Conservation (phyloP, 2,888 invertebrate species). For the Abrostola tripartita region DNA sequence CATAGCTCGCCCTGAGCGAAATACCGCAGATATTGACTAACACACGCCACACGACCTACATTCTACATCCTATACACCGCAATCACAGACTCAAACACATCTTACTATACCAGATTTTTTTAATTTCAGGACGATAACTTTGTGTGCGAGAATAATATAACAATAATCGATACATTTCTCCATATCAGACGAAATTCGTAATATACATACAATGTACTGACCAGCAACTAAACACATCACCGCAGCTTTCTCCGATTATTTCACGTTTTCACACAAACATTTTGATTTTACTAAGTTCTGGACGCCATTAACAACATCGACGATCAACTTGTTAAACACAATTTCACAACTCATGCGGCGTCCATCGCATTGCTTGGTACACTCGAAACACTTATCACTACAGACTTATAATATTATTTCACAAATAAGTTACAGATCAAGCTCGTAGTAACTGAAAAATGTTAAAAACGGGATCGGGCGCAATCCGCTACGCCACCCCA, state of each 20-base stretch:
- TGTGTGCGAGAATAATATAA: slow-evolving; percentile 12
- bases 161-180: slow-evolving; percentile 42
- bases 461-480: slow-evolving; percentile 66
- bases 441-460: slow-evolving; percentile 69
- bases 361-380: slow-evolving; percentile 39
- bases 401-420: slow-evolving; percentile 63
- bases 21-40: slow-evolving; percentile 73
- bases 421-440: slow-evolving; percentile 77
- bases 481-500: slow-evolving; percentile 71
- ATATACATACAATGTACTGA: slow-evolving; percentile 60
- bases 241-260: slow-evolving; percentile 63
- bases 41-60: slow-evolving; percentile 64
- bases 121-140: slow-evolving; percentile 31
- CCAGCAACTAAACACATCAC: slow-evolving; percentile 75
- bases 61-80: slow-evolving; percentile 41
- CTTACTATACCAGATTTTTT: slow-evolving; percentile 47
- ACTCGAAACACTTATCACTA: slow-evolving; percentile 62
- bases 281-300: slow-evolving; percentile 60
- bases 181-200: slow-evolving; percentile 5
- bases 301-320: slow-evolving; percentile 79
- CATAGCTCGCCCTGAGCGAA: slow-evolving; percentile 69
- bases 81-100: slow-evolving; percentile 25
- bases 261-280: slow-evolving; percentile 76
- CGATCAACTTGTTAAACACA: slow-evolving; percentile 70
- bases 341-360: slow-evolving; percentile 65